Percentiles rank a stretch among this genome's conserved stretches.
Conservation (phyloP, 2,113 vertebrate genomes). For the Triplophysa rosa region DNA sequence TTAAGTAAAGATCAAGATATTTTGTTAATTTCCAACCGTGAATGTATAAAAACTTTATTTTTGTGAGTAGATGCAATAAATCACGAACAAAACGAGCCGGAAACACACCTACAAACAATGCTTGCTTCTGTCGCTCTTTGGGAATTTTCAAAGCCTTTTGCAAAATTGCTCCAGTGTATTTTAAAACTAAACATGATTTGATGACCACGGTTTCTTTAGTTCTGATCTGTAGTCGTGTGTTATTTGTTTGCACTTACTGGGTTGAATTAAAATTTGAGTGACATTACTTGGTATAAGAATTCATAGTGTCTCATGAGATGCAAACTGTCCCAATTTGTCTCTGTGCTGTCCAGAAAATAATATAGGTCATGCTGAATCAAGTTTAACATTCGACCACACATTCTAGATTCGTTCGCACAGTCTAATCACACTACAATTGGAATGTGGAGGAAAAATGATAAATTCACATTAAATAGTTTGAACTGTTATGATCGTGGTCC, state of each 20-base stretch:
- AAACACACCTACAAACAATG: too few relatives aligned
- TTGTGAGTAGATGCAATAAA: too few relatives aligned
- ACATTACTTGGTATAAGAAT: not conserved
- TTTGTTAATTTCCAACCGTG: too few relatives aligned
- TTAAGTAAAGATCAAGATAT: too few relatives aligned
- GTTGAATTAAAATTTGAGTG: not conserved
- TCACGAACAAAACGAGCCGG: too few relatives aligned
- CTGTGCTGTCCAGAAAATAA: too few relatives aligned
- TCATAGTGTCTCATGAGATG: not conserved
- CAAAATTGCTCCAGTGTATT: too few relatives aligned
- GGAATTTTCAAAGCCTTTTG: too few relatives aligned
- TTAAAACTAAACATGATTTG: slow-evolving; percentile 2
- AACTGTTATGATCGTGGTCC: not conserved
- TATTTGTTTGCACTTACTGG: not conserved
- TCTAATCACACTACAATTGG: not conserved
- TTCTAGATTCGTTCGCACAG: not conserved
- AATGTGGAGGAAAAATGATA: not conserved
- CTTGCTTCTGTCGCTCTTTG: too few relatives aligned
- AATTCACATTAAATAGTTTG: not conserved
- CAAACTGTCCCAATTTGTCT: too few relatives aligned
- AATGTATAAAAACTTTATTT: too few relatives aligned
- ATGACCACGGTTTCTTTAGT: not conserved
- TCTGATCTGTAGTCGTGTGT: not conserved
- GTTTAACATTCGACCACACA: not conserved
- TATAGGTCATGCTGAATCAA: too few relatives aligned